Evolutionary conservation across 2,888 invertebrate genomes (phyloP), one percentile per base, ranked within the genome.

Genomic region (Hemistola chrysoprasaria): DNA sequence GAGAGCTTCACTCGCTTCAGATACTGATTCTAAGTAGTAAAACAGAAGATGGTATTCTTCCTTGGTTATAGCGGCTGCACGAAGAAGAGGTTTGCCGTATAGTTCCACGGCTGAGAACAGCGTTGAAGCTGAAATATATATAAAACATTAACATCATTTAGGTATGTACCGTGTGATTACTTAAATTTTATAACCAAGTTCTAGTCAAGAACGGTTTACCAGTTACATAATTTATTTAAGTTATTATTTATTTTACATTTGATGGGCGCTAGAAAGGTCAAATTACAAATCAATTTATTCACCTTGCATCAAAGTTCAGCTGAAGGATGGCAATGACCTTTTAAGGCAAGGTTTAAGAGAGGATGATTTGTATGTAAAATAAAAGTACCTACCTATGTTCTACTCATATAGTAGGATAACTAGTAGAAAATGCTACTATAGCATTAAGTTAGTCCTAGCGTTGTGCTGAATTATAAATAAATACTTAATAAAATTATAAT

Each of bases 91-190:
- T 57, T 91, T 90, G 9, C 92, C 92, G 65, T 92, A 93, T 40
- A 92, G 75, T 67, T 92, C 92, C 56, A 90, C 88, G 31, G 92
- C 92, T 48, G 92, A 92, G 69, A 90, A 90, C 44, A 93, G 70
- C 47, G 90, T 90, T 47, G 88, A 76, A 57, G 88, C 89, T 89
- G 88, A 48, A 87, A 88, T n/a, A n/a, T n/a, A n/a, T n/a, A n/a
- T n/a, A n/a, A n/a, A n/a, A n/a, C n/a, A n/a, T n/a, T n/a, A n/a
- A n/a, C n/a, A n/a, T n/a, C n/a, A n/a, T n/a, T n/a, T n/a, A n/a
- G n/a, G n/a, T n/a, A n/a, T n/a, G 16, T 2, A 16, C 16, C 16
- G 16, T 16, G 16, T 16, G 3, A 16, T 3, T 16, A 16, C 16
- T 3, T n/a, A n/a, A n/a, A n/a, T n/a, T n/a, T n/a, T n/a, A n/a